Percentiles rank a stretch among this genome's conserved stretches.
These are phyloP conservation scores for Xiphorhynchus erythropygius DNA, from an alignment of 2,797 vertebrate genomes.

Conservation along the genomic window DNA sequence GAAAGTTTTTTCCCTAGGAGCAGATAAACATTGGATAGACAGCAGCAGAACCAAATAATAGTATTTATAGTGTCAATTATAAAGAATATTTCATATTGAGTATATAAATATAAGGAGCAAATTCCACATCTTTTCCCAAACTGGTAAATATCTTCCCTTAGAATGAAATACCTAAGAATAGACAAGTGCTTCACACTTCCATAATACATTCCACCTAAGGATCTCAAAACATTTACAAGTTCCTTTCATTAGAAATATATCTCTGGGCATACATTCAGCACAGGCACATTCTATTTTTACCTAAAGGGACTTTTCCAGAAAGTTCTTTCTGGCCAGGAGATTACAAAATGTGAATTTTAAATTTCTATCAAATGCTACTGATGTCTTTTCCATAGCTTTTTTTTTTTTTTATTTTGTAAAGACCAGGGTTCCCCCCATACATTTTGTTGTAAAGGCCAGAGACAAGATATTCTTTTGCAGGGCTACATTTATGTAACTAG, in stretches of 20 bases:
- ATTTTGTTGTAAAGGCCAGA: too few species aligned
- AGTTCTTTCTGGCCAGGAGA: not conserved
- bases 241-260: not conserved
- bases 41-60: not conserved
- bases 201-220: not conserved
- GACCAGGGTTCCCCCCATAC: too few species aligned
- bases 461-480: not conserved
- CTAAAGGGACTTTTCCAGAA: not conserved
- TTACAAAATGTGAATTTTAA: not conserved
- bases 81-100: not conserved
- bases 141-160: not conserved
- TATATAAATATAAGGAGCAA: not conserved
- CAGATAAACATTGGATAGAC: not conserved
- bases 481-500: not conserved
- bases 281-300: not conserved
- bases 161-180: not conserved
- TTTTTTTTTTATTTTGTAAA: not conserved
- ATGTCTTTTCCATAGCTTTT: not conserved
- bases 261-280: not conserved
- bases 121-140: not conserved
- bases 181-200: not conserved
- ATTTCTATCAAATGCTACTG: not conserved
- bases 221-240: not conserved
- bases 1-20: slow-evolving; percentile 17
- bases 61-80: not conserved